Percentiles rank a stretch among this genome's conserved stretches.
These are phyloP conservation scores for Scaptomyza flava DNA, from an alignment of 2,888 invertebrate genomes.

Conservation along the genomic window DNA sequence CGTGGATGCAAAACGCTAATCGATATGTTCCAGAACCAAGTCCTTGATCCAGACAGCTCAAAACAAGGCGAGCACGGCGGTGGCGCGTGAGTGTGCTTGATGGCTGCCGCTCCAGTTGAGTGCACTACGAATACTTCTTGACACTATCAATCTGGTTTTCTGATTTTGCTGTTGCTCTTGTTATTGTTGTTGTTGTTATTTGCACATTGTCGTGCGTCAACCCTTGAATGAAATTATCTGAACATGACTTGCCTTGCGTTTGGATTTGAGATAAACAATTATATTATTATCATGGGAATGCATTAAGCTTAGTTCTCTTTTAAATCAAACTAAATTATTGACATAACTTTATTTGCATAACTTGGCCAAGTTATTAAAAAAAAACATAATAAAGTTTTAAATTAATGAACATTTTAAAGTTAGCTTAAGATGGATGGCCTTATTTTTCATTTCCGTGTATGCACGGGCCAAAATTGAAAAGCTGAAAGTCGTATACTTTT, in stretches of 20 bases:
- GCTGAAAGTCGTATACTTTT: no score
- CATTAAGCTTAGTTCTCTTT: neutral
- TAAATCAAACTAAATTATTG: neutral
- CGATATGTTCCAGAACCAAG: slow-evolving; percentile 76
- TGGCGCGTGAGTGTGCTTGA: slow-evolving; percentile 38
- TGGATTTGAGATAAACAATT: slow-evolving; percentile 38
- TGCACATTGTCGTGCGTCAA: slow-evolving; percentile 38
- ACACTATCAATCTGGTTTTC: slow-evolving; percentile 69
- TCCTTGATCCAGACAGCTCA: slow-evolving; percentile 24
- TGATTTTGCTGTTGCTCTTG: neutral
- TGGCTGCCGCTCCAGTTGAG: slow-evolving; percentile 52
- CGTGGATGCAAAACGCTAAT: slow-evolving; percentile 70
- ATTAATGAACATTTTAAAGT: no score
- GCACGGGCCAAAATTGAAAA: no score
- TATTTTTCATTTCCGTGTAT: no score
- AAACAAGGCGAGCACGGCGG: slow-evolving; percentile 3
- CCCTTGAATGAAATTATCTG: slow-evolving; percentile 44
- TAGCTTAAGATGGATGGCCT: no score
- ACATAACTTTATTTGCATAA: neutral
- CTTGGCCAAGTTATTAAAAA: neutral
- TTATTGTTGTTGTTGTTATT: slow-evolving; percentile 24
- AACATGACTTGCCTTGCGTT: slow-evolving; percentile 20
- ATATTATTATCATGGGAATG: slow-evolving; percentile 20
- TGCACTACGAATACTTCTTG: slow-evolving; percentile 50
- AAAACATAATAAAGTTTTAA: neutral